These are phyloP conservation scores for Corvus cornix DNA, from an alignment of 2,113 vertebrate genomes.

Conservation along the genomic window DNA sequence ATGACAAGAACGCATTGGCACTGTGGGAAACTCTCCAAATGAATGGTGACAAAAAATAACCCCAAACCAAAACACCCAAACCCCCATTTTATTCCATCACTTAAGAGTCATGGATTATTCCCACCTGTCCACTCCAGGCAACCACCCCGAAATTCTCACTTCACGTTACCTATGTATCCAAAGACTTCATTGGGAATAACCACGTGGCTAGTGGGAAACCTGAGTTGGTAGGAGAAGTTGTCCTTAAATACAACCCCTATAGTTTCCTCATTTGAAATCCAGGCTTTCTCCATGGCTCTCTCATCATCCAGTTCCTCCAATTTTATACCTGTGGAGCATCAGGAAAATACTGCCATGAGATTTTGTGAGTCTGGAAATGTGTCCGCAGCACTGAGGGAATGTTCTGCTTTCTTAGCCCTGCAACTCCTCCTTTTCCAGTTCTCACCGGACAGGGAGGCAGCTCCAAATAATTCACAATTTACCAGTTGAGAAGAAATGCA, in stretches of 20 bases:
- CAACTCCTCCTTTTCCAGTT: neutral
- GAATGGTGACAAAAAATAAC: neutral
- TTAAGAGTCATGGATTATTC: neutral
- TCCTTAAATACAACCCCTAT: conserved; percentile 83
- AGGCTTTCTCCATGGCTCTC: conserved; percentile 79
- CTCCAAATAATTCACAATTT: neutral
- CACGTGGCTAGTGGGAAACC: conserved; percentile 68
- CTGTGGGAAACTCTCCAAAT: neutral
- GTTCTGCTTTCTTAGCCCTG: neutral
- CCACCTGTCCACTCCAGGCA: neutral
- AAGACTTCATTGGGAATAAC: conserved; percentile 75
- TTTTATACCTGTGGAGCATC: conserved; percentile 51
- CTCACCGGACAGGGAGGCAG: neutral
- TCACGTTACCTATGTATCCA: conserved; percentile 74
- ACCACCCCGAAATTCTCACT: neutral
- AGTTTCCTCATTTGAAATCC: conserved; percentile 52
- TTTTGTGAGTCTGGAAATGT: neutral
- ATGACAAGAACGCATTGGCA: no score
- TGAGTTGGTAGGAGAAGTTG: conserved; percentile 80
- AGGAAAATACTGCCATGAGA: neutral
- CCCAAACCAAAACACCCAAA: fast-evolving
- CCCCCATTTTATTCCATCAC: neutral
- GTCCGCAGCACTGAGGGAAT: neutral
- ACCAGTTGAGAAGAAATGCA: neutral
- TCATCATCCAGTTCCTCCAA: conserved; percentile 75